phyloP scores from a whole-genome alignment of 2,797 vertebrate species.

The Sylvia borin region DNA sequence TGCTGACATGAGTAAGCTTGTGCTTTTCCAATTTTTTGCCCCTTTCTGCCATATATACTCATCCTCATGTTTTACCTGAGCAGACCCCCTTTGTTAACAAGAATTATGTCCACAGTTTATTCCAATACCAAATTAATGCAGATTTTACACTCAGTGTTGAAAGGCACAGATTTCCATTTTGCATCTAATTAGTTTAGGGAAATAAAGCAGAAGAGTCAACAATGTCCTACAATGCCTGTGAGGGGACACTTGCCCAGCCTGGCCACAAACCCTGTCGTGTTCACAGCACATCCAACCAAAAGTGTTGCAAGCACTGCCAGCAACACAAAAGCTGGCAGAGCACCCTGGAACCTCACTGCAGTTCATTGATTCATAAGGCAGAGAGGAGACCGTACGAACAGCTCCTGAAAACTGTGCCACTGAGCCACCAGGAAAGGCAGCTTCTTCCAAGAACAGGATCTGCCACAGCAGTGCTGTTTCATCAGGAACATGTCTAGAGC shows the following conservation, averaged over 20 bases:
- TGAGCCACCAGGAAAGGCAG: neutral
- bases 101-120: neutral
- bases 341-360: neutral
- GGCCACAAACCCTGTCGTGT: neutral
- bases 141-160: neutral
- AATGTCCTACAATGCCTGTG: neutral
- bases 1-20: neutral
- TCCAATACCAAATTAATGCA: neutral
- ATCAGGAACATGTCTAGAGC: neutral
- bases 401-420: neutral
- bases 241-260: conserved; percentile 8
- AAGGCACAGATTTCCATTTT: neutral
- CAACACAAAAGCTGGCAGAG: neutral
- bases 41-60: neutral
- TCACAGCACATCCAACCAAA: neutral
- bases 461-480: neutral
- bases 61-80: neutral
- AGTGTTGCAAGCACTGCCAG: neutral
- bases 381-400: neutral
- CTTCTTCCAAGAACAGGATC: conserved; percentile 1
- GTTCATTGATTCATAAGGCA: neutral
- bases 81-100: neutral
- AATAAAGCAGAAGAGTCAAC: neutral
- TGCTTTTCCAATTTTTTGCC: neutral
- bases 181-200: neutral